Evolutionary conservation across 2,888 invertebrate species (phyloP), one percentile per base, ranked within the genome.

Genomic region (Belgica antarctica): DNA sequence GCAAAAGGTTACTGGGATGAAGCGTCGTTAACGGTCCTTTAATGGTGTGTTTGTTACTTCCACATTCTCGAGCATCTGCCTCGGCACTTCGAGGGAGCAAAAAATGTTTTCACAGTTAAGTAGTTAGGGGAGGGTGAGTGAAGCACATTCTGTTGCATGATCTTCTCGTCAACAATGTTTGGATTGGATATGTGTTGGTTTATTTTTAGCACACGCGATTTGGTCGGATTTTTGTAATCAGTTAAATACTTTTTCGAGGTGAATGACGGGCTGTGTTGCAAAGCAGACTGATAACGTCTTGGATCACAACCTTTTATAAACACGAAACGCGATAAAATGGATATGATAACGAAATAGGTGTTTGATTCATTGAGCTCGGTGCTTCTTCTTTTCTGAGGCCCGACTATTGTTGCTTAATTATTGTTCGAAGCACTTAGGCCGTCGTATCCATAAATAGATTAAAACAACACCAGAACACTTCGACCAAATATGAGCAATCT

Each of bases 81-180:
- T n/a, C 66, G 66, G 66, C 15, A 66, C 66, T 27, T 66, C 52
- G 17, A 22, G 57, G 57, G 57, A 57, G 24, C n/a, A 47, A 57
- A 57, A 22, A 10, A 46, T 46, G 46, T 46, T 46, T 46, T 46
- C 12, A 46, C 46, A 46, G 46, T 46, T 46, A 46, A 46, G 15
- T 15, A 31, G 7, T 46, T 7, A 46, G 46, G 46, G 46, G 46
- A 46, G 46, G 46, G 15, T 15, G 15, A 46, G 4, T n/a, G n/a
- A n/a, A n/a, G n/a, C n/a, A n/a, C n/a, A 34, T 34, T 34, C 34
- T 34, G 12, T 7, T 34, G 34, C 34, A 34, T 34, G 34, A 34
- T 34, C 34, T 34, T 34, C 12, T 12, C 7, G 34, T 34, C n/a
- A n/a, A n/a, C n/a, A n/a, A n/a, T n/a, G n/a, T n/a, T n/a, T n/a